A percentile compares a stretch with the other conserved stretches of the same genome.
Evolutionary conservation across 2,888 invertebrate genomes (phyloP).

Genomic region (Dimorphilus gyrociliatus): DNA sequence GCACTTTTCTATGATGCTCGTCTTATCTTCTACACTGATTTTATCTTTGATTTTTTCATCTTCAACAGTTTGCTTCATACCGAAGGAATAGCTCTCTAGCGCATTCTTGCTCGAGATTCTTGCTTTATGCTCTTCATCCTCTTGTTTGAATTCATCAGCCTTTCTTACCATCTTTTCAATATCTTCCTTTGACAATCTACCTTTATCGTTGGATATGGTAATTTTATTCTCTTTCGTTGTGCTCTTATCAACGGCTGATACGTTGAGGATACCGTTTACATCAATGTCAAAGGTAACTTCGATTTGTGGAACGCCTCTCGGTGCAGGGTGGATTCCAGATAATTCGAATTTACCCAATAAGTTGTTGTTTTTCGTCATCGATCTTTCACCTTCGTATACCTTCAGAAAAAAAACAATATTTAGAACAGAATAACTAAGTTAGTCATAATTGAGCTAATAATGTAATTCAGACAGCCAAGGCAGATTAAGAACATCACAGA

Average conservation of each 20-base stretch:
- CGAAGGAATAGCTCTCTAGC: slow-evolving; percentile 68
- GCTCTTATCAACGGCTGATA: slow-evolving; percentile 71
- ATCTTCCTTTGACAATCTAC: slow-evolving; percentile 72
- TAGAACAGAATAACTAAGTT: no score
- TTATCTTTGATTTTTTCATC: slow-evolving; percentile 88
- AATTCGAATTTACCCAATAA: slow-evolving; percentile 89
- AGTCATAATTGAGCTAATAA: no score
- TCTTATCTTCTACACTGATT: slow-evolving; percentile 64
- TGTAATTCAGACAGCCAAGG: no score
- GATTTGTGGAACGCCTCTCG: slow-evolving; percentile 67
- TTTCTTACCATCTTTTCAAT: slow-evolving; percentile 80
- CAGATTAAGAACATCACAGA: not conserved
- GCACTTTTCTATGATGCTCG: slow-evolving; percentile 64
- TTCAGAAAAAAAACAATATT: slow-evolving; percentile 7
- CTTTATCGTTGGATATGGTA: slow-evolving; percentile 59
- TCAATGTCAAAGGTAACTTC: slow-evolving; percentile 46
- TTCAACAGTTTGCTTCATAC: slow-evolving; percentile 76
- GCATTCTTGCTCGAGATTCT: slow-evolving; percentile 54
- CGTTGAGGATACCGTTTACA: slow-evolving; percentile 77
- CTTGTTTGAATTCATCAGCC: slow-evolving; percentile 69
- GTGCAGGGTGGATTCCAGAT: slow-evolving; percentile 80
- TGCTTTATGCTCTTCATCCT: slow-evolving; percentile 47
- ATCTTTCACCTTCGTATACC: slow-evolving; percentile 37
- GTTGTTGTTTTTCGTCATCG: slow-evolving; percentile 43
- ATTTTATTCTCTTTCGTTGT: slow-evolving; percentile 43